Percentiles rank a stretch among this genome's conserved stretches.
Conservation (phyloP, 2,797 vertebrate species). For the Sebastes diploproa region DNA sequence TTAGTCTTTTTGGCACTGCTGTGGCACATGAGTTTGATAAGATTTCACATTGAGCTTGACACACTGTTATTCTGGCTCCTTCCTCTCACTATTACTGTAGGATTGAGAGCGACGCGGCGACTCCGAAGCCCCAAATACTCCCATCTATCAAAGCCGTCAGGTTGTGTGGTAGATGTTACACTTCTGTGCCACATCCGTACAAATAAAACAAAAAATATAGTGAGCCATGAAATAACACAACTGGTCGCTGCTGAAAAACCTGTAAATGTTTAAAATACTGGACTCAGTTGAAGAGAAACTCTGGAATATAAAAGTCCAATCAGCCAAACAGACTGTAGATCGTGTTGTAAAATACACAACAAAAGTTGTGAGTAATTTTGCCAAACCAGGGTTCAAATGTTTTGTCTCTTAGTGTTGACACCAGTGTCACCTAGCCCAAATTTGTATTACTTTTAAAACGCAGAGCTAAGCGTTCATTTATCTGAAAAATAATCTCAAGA, state of each 20-base stretch:
- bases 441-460: background rate
- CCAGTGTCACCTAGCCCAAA: background rate
- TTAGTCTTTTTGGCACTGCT: conserved; percentile 57
- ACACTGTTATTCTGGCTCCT: background rate
- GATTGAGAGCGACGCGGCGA: background rate
- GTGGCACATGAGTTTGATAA: conserved; percentile 18
- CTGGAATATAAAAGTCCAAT: background rate
- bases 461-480: background rate
- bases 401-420: fast-evolving
- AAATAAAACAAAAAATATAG: background rate
- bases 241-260: background rate
- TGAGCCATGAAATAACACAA: background rate
- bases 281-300: background rate
- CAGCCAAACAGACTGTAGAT: background rate
- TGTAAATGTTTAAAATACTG: background rate
- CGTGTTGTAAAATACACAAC: background rate
- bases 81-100: background rate
- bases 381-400: background rate
- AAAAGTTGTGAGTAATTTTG: background rate
- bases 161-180: background rate
- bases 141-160: background rate
- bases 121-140: background rate
- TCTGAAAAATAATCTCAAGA: background rate
- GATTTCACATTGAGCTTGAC: background rate
- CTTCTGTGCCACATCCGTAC: conserved; percentile 3